Percentiles rank a stretch among this genome's conserved stretches.
phyloP scores from a whole-genome alignment of 2,797 vertebrate species.

The Allobates femoralis region DNA sequence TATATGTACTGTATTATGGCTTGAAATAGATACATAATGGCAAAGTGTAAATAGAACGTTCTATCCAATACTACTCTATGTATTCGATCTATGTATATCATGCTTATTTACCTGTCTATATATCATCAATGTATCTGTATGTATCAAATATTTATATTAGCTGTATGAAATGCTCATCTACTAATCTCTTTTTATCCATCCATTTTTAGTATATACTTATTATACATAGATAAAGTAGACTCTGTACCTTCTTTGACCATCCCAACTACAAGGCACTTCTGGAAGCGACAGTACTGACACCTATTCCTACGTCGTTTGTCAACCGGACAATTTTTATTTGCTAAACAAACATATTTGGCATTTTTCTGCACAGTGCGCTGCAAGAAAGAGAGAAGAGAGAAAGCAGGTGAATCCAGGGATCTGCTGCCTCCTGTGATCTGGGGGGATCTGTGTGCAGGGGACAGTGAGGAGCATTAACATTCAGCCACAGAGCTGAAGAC shows the following conservation, averaged over 20 bases:
- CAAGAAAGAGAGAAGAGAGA: constrained; percentile 53
- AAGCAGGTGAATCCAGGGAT: constrained; percentile 26
- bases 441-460: constrained; percentile 57
- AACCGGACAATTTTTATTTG: constrained; percentile 98
- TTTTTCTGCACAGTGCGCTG: constrained; percentile 99
- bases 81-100: too few relatives aligned
- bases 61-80: too few relatives aligned
- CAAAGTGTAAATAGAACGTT: too few relatives aligned
- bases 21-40: background rate
- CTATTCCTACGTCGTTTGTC: constrained; percentile 97
- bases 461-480: constrained; percentile 76
- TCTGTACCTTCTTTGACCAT: constrained; percentile 97
- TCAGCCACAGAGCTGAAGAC: constrained; percentile 77
- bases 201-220: too few relatives aligned
- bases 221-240: constrained; percentile 58
- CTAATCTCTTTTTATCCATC: too few relatives aligned
- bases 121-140: too few relatives aligned
- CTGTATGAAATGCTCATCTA: background rate
- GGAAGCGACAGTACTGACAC: constrained; percentile 98
- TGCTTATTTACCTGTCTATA: too few relatives aligned
- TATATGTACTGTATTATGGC: background rate
- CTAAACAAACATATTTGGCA: constrained; percentile 97
- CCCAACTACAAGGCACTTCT: constrained; percentile 98
- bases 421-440: constrained; percentile 8
- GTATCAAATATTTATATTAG: too few relatives aligned